Base-by-base conservation (phyloP, 1,140 invertebrate genomes). In the Calephelis virginiensis region DNA sequence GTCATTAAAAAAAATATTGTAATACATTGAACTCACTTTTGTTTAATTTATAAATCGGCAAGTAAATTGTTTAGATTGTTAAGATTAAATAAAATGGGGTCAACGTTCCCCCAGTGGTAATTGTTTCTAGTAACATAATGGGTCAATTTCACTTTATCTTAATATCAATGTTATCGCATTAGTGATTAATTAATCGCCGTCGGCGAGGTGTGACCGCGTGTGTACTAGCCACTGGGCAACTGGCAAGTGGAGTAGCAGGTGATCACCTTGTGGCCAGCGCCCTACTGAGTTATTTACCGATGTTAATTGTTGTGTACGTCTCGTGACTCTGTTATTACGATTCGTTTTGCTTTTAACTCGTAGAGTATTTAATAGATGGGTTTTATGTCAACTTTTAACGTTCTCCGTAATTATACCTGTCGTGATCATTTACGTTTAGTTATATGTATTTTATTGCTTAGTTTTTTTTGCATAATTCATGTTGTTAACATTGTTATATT, bases 101-200 rank as follows among this genome's bases (percentile, higher is more conserved):
- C 14, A 17, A 9, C 50, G 14, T 53, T 53, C 14, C 8, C 50
- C 14, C 4, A 53, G 4, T 4, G 6, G 17, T 61, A 45, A 61
- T 61, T 61, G 40, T 14, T 61, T 40, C 28, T 56, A 64, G 53
- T 43, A 38, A 64, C 11, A 37, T 74, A 73, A 66, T 64, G 70
- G 61, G 69, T 75, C 80, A 78, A 80, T 78, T 81, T 76, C 64
- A 78, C 67, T 74, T 80, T 82, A 81, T 83, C 71, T 70, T 74
- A 70, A 70, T 86, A 79, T 85, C 76, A 63, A 62, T 75, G 75
- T 78, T 83, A 83, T 85, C 83, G 79, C 75, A 81, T 83, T 82
- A 77, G 77, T 88, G 81, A 90, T 90, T 88, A 88, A 86, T 86
- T 80, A 82, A 82, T 82, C 78, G 83, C 72, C 72, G 77, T 70